phyloP scores from a whole-genome alignment of 2,113 vertebrate species.

The Misgurnus mizolepis region DNA sequence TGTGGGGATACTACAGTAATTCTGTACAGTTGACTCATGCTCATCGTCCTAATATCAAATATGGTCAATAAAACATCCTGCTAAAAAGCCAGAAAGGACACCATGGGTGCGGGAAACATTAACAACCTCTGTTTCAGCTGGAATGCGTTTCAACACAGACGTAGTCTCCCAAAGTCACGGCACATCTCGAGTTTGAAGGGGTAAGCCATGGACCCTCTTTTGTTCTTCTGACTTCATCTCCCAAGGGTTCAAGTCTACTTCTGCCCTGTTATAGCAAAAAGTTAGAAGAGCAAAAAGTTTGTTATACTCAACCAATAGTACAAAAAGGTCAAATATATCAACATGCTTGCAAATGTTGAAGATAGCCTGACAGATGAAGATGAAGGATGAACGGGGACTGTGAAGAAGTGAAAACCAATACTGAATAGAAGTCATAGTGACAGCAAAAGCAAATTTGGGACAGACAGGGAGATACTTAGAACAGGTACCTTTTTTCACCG shows the following conservation, averaged over 20 bases:
- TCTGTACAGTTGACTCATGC: too few relatives aligned
- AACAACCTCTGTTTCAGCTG: not conserved
- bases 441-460: not conserved
- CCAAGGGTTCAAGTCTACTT: slow-evolving; percentile 12
- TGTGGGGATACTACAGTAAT: not conserved
- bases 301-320: too few relatives aligned
- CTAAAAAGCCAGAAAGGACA: not conserved
- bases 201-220: not conserved
- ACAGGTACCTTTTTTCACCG: slow-evolving; percentile 6
- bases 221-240: not conserved
- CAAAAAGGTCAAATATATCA: not conserved
- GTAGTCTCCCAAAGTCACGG: not conserved
- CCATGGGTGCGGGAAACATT: not conserved
- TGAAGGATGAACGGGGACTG: not conserved
- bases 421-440: not conserved
- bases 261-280: slow-evolving; percentile 35
- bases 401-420: not conserved
- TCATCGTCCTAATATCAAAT: not conserved
- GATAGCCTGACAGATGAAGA: not conserved
- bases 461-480: slow-evolving; percentile 16
- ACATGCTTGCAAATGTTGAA: not conserved
- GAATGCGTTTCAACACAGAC: not conserved
- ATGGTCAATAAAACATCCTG: not conserved
- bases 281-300: not conserved
- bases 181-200: slow-evolving; percentile 5